Conservation (phyloP, 2,888 invertebrate species). For the Cheilosia impressa region DNA sequence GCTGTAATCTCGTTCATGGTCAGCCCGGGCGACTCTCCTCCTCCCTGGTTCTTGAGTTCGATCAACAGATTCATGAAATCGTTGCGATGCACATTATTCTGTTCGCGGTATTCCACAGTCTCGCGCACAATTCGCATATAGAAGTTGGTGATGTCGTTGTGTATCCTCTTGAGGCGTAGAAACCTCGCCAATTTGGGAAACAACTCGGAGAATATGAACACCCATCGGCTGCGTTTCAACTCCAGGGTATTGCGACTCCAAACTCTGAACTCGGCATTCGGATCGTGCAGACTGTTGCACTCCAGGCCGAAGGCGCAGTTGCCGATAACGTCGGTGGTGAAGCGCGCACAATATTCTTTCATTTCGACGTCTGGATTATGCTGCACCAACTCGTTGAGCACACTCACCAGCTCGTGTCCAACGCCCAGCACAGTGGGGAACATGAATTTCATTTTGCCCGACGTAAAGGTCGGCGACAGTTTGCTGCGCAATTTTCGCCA, state of each 20-base stretch:
- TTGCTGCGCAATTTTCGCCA: conserved; percentile 82
- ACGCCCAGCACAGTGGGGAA: conserved; percentile 78
- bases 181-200: conserved; percentile 78
- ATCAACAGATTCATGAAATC: conserved; percentile 86
- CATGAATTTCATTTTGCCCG: conserved; percentile 79
- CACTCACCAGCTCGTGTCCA: conserved; percentile 77
- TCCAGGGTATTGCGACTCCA: conserved; percentile 78
- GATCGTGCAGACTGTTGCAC: conserved; percentile 83
- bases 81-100: conserved; percentile 83
- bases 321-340: conserved; percentile 85
- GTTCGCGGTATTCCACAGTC: conserved; percentile 81
- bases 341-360: conserved; percentile 83
- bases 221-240: conserved; percentile 75
- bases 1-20: conserved; percentile 81
- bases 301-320: conserved; percentile 84
- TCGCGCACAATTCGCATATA: conserved; percentile 83
- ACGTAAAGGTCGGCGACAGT: conserved; percentile 78
- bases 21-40: conserved; percentile 36
- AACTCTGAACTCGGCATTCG: conserved; percentile 81
- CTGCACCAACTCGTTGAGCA: conserved; percentile 37
- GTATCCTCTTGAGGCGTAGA: conserved; percentile 78
- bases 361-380: conserved; percentile 80
- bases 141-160: conserved; percentile 82
- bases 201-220: conserved; percentile 77
- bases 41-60: conserved; percentile 84